These are phyloP conservation scores for Sebastes nivosus DNA, from an alignment of 2,797 vertebrate genomes.

Conservation along the genomic window DNA sequence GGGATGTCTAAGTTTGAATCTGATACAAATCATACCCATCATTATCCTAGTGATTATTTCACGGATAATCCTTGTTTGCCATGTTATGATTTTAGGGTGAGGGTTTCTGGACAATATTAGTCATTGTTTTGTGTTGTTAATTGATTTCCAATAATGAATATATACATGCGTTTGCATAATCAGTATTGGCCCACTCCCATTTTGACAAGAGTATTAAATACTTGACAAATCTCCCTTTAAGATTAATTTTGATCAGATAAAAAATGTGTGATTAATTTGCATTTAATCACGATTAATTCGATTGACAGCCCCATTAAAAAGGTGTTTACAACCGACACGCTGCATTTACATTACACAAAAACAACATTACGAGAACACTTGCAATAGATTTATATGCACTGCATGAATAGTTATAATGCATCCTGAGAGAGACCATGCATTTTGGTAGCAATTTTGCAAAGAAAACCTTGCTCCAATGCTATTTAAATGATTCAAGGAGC, in stretches of 20 bases:
- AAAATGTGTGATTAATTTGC: no score
- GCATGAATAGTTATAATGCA: conserved; percentile 19
- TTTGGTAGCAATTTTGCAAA: conserved; percentile 21
- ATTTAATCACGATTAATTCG: no score
- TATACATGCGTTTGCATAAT: no score
- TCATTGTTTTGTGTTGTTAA: no score
- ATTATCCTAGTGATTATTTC: background rate
- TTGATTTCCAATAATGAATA: no score
- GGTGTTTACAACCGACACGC: conserved; percentile 10
- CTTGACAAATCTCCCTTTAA: no score
- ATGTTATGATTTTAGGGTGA: no score
- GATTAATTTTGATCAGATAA: no score
- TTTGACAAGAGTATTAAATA: no score
- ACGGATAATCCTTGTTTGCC: background rate
- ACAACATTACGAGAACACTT: conserved; percentile 4
- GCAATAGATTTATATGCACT: conserved; percentile 19
- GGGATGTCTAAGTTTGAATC: background rate
- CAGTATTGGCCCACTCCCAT: no score
- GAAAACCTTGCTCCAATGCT: conserved; percentile 16
- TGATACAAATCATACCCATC: background rate
- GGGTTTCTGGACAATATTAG: no score
- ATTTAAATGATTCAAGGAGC: conserved; percentile 21
- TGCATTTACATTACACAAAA: conserved; percentile 26
- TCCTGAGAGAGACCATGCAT: conserved; percentile 25
- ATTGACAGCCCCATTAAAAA: background rate